A percentile compares a stretch with the other conserved stretches of the same genome.
Evolutionary conservation across 1,140 invertebrate genomes (phyloP).

Genomic region (Neuroterus valhalla): DNA sequence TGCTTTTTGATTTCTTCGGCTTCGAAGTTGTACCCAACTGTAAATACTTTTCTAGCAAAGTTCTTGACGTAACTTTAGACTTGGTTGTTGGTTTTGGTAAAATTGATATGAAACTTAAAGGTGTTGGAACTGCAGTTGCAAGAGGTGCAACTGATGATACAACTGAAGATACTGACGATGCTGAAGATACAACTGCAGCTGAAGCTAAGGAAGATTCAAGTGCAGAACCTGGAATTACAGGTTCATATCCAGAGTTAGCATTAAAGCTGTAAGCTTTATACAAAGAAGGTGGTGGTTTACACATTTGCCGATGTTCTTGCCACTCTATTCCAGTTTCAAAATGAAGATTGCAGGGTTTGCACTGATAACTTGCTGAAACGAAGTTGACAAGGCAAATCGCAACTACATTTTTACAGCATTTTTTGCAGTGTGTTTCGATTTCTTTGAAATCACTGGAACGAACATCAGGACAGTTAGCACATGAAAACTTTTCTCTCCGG

Average conservation of each 20-base stretch:
- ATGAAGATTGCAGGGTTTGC: constrained; percentile 51
- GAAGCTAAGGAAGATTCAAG: neutral
- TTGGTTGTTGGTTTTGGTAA: neutral
- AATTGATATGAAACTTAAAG: neutral
- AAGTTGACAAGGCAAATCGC: constrained; percentile 49
- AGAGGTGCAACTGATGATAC: neutral
- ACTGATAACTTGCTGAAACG: constrained; percentile 41
- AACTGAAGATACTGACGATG: neutral
- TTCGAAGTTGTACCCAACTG: too few relatives aligned
- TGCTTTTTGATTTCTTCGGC: neutral
- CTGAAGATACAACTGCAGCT: neutral
- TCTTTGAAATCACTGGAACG: constrained; percentile 24
- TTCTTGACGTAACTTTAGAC: neutral
- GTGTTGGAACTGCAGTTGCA: neutral
- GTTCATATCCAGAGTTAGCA: neutral
- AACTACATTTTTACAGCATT: constrained; percentile 35
- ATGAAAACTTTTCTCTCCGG: constrained; percentile 43
- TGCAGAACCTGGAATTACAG: neutral
- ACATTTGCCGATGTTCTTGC: constrained; percentile 43
- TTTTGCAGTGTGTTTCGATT: constrained; percentile 47
- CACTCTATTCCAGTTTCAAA: constrained; percentile 43
- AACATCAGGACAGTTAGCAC: constrained; percentile 38
- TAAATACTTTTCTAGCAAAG: neutral
- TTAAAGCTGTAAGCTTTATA: constrained; percentile 10
- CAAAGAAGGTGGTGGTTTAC: constrained; percentile 31